phyloP scores from a whole-genome alignment of 2,888 invertebrate genomes.

The Oasisia sp. region DNA sequence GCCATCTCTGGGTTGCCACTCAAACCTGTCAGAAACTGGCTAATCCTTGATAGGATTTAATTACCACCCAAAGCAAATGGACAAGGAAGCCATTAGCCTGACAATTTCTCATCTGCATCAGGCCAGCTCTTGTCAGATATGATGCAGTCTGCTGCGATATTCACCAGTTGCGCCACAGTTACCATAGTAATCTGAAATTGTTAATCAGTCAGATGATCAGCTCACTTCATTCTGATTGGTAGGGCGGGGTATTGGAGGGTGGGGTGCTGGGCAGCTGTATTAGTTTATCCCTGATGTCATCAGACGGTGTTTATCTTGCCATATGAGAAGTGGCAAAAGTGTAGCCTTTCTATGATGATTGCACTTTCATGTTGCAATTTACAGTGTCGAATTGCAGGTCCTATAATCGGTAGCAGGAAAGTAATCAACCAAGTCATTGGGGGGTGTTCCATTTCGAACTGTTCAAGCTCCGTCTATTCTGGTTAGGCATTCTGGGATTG shows the following conservation, averaged over 20 bases:
- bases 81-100: background rate
- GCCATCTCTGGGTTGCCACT: background rate
- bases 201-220: background rate
- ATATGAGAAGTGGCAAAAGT: conserved; percentile 11
- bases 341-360: conserved; percentile 17
- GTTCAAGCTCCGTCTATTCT: background rate
- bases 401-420: background rate
- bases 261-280: background rate
- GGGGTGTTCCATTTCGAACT: background rate
- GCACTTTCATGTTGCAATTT: conserved; percentile 13
- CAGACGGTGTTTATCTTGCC: background rate
- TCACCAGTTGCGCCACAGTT: background rate
- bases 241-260: background rate
- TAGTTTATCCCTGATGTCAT: conserved; percentile 17
- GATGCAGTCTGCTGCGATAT: background rate
- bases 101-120: background rate
- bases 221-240: background rate
- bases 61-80: background rate
- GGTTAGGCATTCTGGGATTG: background rate
- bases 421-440: background rate
- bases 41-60: background rate
- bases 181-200: background rate
- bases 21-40: background rate
- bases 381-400: background rate
- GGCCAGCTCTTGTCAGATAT: background rate